phyloP scores from a whole-genome alignment of 2,113 vertebrate species.

The Pipa parva region DNA sequence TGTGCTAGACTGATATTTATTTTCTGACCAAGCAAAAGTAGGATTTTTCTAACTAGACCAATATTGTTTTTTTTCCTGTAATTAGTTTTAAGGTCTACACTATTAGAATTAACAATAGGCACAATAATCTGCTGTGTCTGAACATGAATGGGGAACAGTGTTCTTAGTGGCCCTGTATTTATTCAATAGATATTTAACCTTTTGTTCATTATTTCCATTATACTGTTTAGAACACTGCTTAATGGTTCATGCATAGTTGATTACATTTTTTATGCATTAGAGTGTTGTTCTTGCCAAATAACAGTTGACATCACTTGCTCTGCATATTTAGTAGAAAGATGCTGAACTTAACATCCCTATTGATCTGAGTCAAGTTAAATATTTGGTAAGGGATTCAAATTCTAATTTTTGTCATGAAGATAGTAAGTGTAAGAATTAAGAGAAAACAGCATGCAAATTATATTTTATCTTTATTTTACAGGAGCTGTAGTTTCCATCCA shows the following conservation, averaged over 20 bases:
- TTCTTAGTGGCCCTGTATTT: neutral
- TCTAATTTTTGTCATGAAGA: too few species aligned
- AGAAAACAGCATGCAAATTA: too few species aligned
- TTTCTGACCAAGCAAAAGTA: constrained; percentile 26
- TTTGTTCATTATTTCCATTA: constrained; percentile 1
- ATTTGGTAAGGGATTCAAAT: too few species aligned
- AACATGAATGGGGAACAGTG: neutral
- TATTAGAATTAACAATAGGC: neutral
- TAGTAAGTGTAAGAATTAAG: too few species aligned
- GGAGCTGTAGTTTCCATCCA: too few species aligned
- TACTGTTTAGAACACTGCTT: neutral
- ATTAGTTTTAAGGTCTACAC: neutral
- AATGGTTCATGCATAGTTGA: neutral
- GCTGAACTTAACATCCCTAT: neutral
- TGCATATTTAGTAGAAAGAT: neutral
- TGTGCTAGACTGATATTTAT: constrained; percentile 30
- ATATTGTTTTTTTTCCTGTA: neutral
- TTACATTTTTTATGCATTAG: neutral
- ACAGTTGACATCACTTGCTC: neutral
- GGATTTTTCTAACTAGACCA: neutral
- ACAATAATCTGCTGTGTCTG: neutral
- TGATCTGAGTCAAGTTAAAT: neutral
- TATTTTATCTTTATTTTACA: too few species aligned
- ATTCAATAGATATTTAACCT: constrained; percentile 1
- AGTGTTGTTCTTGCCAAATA: neutral